Conservation (phyloP, 2,888 invertebrate genomes). For the Chrysolina oricalcia region DNA sequence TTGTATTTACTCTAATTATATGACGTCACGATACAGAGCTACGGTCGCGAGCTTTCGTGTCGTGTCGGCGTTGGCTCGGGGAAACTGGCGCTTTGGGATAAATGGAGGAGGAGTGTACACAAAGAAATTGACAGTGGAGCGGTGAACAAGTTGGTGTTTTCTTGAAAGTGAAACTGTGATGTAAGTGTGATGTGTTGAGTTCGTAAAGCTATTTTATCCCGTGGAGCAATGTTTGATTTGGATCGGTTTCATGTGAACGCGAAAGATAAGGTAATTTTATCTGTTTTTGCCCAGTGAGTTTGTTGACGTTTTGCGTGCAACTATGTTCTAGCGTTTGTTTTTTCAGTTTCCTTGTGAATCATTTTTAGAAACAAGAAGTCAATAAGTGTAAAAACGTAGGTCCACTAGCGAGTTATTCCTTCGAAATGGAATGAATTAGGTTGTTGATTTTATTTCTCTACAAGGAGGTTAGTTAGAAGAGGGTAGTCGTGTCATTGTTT, state of each 20-base stretch:
- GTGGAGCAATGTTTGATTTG: conserved; percentile 10
- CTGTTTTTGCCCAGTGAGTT: neutral
- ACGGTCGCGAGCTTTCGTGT: conserved; percentile 67
- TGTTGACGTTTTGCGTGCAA: neutral
- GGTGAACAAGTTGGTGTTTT: conserved; percentile 42
- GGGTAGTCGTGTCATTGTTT: too few species aligned
- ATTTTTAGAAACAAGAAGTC: neutral
- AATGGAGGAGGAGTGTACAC: conserved; percentile 59
- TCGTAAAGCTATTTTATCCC: conserved; percentile 22
- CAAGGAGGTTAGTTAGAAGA: too few species aligned
- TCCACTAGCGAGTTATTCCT: too few species aligned
- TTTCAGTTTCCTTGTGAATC: neutral
- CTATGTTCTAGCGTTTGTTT: neutral
- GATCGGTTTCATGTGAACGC: conserved; percentile 31
- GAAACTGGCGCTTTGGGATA: conserved; percentile 66
- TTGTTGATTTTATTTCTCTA: too few species aligned
- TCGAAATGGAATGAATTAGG: too few species aligned
- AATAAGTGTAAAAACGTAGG: too few species aligned
- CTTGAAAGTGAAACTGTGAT: conserved; percentile 51
- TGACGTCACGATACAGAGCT: conserved; percentile 77
- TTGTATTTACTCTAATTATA: conserved; percentile 82
- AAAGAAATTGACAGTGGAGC: conserved; percentile 69
- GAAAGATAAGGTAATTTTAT: conserved; percentile 1
- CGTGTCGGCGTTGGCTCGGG: conserved; percentile 62
- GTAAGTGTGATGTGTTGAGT: conserved; percentile 40